Evolutionary conservation across 2,797 vertebrate genomes (phyloP).

Genomic region (Hippopotamyrus pictus): DNA sequence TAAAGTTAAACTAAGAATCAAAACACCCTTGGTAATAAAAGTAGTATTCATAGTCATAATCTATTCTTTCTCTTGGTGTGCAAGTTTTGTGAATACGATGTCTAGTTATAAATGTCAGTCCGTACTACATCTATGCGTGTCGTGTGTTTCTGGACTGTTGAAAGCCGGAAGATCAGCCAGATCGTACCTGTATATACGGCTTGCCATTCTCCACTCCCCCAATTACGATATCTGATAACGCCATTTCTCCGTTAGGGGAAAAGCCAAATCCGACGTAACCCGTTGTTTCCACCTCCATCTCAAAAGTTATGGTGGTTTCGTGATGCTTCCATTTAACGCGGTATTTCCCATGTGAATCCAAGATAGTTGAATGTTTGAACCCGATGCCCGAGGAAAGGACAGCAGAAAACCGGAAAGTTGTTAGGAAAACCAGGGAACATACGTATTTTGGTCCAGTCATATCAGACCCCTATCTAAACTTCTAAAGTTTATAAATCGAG

Average conservation of each 20-base stretch:
- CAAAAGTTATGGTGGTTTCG: conserved; percentile 57
- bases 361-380: conserved; percentile 56
- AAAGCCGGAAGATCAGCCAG: neutral
- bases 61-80: neutral
- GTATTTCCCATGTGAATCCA: conserved; percentile 66
- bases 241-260: conserved; percentile 72
- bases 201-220: conserved; percentile 70
- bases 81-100: neutral
- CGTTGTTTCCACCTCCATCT: conserved; percentile 67
- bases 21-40: neutral
- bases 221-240: conserved; percentile 70
- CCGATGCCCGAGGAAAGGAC: conserved; percentile 24
- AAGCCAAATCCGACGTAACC: conserved; percentile 80
- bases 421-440: conserved; percentile 31
- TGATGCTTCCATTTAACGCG: conserved; percentile 61
- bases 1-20: neutral
- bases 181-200: conserved; percentile 71
- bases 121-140: neutral
- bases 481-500: conserved; percentile 15
- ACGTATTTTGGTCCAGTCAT: conserved; percentile 19
- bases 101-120: neutral
- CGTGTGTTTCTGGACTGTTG: neutral
- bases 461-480: conserved; percentile 19
- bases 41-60: neutral
- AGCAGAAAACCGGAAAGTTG: conserved; percentile 28